Evolutionary conservation across 2,888 invertebrate species (phyloP), one percentile per base, ranked within the genome.

Genomic region (Ochropleura plecta): DNA sequence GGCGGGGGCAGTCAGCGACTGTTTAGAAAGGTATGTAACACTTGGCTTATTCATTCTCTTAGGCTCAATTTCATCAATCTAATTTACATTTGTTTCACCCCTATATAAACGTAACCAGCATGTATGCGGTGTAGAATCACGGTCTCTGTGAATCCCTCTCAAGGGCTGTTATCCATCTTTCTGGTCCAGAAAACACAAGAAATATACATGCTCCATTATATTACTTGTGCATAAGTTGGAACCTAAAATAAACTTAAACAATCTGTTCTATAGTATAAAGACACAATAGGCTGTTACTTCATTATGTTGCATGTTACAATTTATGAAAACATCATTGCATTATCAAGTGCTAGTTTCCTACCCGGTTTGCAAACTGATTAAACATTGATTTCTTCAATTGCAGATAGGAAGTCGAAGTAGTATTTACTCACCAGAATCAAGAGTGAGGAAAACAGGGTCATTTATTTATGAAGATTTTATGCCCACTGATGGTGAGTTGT

Each of bases 381-480:
- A 53, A 46, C 10, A 51, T 51, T n/a, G 20, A 49, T 66, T 65
- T 73, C 18, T 3, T 70, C 16, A 63, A 55, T 84, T 91, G 49
- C 94, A 99, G 99, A 99, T 99, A 93, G 99, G 99, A 85, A 99
- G 99, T 93, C 97, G 99, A 74, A 99, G 99, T 96, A 99, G 99
- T 95, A 99, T 99, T 76, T 99, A 99, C 94, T 99, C 99, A 0
- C 99, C 99, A 10, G 99, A 99, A 95, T 99, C 99, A 63, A 97
- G 99, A 90, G 99, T 99, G 10, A 97, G 99, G 73, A 99, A 99
- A 96, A 99, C 99, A 67, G 99, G 99, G 63, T 99, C 99, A 16
- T 99, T 99, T 95, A 99, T 99, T 92, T 99, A 99, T 94, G 99
- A 99, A 97, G 99, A 99, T 95, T 99, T 99, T 95, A 99, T 99